phyloP scores from a whole-genome alignment of 2,797 vertebrate genomes.

The Eupleurogrammus muticus region DNA sequence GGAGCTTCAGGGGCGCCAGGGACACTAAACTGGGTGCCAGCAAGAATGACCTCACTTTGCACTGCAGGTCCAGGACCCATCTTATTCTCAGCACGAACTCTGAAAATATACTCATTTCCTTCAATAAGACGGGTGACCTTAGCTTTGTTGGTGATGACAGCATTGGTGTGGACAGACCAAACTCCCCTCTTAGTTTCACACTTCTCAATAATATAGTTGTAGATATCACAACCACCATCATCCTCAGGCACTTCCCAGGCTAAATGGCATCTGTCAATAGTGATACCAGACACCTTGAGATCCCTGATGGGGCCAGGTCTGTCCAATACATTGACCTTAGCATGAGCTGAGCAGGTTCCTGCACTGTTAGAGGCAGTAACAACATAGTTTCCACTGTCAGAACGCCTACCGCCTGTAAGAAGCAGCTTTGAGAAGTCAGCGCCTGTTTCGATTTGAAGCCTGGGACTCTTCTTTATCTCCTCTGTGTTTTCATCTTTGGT shows the following conservation, averaged over 20 bases:
- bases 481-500: conserved; percentile 90
- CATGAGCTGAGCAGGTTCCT: conserved; percentile 90
- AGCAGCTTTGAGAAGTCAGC: conserved; percentile 90
- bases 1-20: conserved; percentile 93
- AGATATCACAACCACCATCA: conserved; percentile 97
- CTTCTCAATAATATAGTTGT: conserved; percentile 99
- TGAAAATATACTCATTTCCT: conserved; percentile 97
- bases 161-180: conserved; percentile 95
- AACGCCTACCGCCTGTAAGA: conserved; percentile 88
- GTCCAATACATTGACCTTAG: conserved; percentile 93
- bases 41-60: conserved; percentile 91
- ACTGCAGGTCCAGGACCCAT: conserved; percentile 97
- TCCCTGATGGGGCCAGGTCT: conserved; percentile 93
- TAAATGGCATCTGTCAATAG: conserved; percentile 92
- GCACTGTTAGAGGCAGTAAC: conserved; percentile 91
- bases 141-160: conserved; percentile 88
- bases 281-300: conserved; percentile 91
- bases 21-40: conserved; percentile 92
- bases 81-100: conserved; percentile 98
- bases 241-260: conserved; percentile 95
- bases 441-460: conserved; percentile 90
- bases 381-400: conserved; percentile 94
- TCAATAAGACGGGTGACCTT: conserved; percentile 95
- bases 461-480: conserved; percentile 90
- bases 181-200: conserved; percentile 97